Percentiles rank a stretch among this genome's conserved stretches.
phyloP scores from a whole-genome alignment of 1,140 invertebrate species.

The Zaprionus capensis region DNA sequence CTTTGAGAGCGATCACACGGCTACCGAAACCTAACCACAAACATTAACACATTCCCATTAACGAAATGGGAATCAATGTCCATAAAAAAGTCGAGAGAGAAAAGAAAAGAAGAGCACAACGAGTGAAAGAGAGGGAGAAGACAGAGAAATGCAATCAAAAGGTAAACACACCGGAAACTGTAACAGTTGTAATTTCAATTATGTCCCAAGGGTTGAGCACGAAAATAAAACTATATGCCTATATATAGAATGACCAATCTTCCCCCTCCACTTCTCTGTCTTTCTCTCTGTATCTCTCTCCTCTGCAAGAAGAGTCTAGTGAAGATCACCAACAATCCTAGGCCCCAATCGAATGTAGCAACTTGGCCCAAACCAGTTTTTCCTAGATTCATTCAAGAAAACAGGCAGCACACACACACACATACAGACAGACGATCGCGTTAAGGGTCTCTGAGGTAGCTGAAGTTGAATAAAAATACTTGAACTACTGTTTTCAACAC shows the following conservation, averaged over 20 bases:
- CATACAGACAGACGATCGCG: constrained; percentile 23
- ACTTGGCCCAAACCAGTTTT: constrained; percentile 65
- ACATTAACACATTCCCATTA: constrained; percentile 68
- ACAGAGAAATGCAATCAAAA: constrained; percentile 59
- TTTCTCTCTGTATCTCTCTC: background rate
- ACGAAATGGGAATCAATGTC: constrained; percentile 45
- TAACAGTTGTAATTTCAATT: constrained; percentile 77
- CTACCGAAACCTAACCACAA: constrained; percentile 39
- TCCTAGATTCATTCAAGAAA: constrained; percentile 80
- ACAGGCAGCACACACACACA: constrained; percentile 59
- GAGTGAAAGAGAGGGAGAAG: background rate
- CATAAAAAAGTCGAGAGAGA: constrained; percentile 28
- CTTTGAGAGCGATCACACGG: constrained; percentile 25
- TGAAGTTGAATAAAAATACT: constrained; percentile 64
- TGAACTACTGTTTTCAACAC: constrained; percentile 82
- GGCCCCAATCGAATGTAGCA: constrained; percentile 47
- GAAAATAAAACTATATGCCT: constrained; percentile 6
- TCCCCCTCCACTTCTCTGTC: background rate
- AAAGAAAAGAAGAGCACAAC: background rate
- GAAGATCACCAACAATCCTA: constrained; percentile 38
- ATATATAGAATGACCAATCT: constrained; percentile 8
- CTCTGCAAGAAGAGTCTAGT: background rate
- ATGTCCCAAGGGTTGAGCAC: constrained; percentile 57
- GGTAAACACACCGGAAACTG: constrained; percentile 69
- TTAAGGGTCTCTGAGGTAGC: constrained; percentile 54